Percentiles rank a stretch among this genome's conserved stretches.
Evolutionary conservation across 2,888 invertebrate genomes (phyloP).

Genomic region (Oeneis ivallda): DNA sequence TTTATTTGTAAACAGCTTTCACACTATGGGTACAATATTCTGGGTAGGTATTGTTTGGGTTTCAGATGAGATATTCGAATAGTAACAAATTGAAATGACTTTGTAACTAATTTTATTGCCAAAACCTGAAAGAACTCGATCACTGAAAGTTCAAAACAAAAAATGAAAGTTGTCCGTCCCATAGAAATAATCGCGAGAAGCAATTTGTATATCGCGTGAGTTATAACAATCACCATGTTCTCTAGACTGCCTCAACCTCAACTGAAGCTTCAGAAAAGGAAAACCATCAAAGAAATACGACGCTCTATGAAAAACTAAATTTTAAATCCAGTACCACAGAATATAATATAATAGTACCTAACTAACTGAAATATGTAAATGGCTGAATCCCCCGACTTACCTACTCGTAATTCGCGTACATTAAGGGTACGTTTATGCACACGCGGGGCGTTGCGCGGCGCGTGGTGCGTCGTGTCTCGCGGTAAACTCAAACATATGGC

Average conservation of each 20-base stretch:
- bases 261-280: not conserved
- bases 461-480: too few species aligned
- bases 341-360: too few species aligned
- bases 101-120: too few species aligned
- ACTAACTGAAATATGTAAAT: too few species aligned
- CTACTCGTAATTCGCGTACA: too few species aligned
- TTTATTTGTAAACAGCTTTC: not conserved
- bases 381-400: too few species aligned
- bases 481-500: too few species aligned
- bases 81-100: too few species aligned
- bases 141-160: not conserved
- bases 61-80: not conserved
- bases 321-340: not conserved
- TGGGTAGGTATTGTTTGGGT: not conserved
- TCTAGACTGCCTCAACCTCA: not conserved
- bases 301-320: not conserved
- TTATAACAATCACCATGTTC: conserved; percentile 3
- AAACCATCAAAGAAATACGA: not conserved
- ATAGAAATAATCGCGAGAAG: not conserved
- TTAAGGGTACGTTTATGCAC: too few species aligned
- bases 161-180: not conserved
- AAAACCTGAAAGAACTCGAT: not conserved
- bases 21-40: too few species aligned
- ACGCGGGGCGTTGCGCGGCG: too few species aligned
- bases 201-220: conserved; percentile 8